Evolutionary conservation across 2,113 vertebrate species (phyloP), one percentile per base, ranked within the genome.

Genomic region (Malurus cyaneus): DNA sequence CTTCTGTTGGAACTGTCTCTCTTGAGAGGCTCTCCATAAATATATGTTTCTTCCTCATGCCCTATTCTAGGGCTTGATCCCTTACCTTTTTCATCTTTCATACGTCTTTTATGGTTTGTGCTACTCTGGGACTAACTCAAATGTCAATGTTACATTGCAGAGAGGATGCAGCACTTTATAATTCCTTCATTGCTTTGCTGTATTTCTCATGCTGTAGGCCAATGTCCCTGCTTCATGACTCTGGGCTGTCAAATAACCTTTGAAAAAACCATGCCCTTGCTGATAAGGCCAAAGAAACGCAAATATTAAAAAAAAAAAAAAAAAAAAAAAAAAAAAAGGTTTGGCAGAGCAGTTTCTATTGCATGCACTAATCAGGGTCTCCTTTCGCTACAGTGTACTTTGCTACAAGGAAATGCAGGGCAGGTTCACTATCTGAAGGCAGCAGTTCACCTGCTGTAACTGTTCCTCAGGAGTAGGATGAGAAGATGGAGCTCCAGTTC

Each of bases 211-310:
- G 29, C n/a, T 5, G 3, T 36, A 39, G 56, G 18, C 28, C 60
- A 54, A 29, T 16, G 18, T 0, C 0, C 20, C 39, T 44, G 36
- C 39, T 90, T 86, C 39, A 64, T 76, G 52, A 65, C 50, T 86
- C 41, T 4, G 4, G 52, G 34, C 64, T 71, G 62, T 41, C 70
- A 93, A 94, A 82, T 31, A 72, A 44, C 67, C 76, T 90, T 80
- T 94, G 66, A 83, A 76, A 86, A 92, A 92, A 83, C 46, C 32
- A 25, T 76, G 53, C 26, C 90, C 81, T 94, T 93, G 81, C n/a
- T 52, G 95, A 85, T 92, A 88, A 96, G 74, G 50, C 50, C 41
- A 76, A 87, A 93, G 23, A 65, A 83, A 77, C 16, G 5, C 31
- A 80, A 86, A 39, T 6, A 39, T 6, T 6, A 23, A 2, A 5